phyloP scores from a whole-genome alignment of 2,797 vertebrate species.

The Myotis vivesi region DNA sequence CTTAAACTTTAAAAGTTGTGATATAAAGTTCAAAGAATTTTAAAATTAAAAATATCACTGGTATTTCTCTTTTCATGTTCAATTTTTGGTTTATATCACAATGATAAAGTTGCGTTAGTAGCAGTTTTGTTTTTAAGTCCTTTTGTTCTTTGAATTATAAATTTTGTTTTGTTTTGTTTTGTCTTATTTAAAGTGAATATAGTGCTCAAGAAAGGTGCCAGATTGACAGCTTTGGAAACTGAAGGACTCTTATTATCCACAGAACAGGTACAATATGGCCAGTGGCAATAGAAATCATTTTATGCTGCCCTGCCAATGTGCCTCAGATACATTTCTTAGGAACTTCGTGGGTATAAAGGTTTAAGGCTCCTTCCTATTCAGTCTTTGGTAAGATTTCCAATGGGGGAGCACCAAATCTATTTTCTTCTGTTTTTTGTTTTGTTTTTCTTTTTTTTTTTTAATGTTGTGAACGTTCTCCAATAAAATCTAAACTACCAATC shows the following conservation, averaged over 20 bases:
- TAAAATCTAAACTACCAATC: slow-evolving; percentile 13
- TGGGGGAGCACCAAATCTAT: neutral
- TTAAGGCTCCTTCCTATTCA: neutral
- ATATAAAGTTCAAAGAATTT: slow-evolving; percentile 47
- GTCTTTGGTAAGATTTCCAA: slow-evolving; percentile 59
- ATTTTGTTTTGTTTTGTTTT: slow-evolving; percentile 79
- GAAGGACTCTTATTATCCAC: slow-evolving; percentile 76
- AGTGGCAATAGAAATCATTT: slow-evolving; percentile 70
- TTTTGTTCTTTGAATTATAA: slow-evolving; percentile 77
- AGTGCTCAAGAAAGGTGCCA: slow-evolving; percentile 76
- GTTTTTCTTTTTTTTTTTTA: neutral
- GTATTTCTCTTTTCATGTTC: slow-evolving; percentile 44
- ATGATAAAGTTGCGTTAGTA: slow-evolving; percentile 67
- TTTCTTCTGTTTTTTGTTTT: neutral
- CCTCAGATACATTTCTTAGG: slow-evolving; percentile 61
- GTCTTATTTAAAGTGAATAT: slow-evolving; percentile 80
- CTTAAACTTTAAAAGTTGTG: slow-evolving; percentile 65
- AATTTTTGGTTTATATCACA: slow-evolving; percentile 69
- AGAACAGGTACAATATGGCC: slow-evolving; percentile 74
- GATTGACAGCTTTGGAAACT: slow-evolving; percentile 79
- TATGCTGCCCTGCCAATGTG: slow-evolving; percentile 62
- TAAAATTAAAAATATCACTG: slow-evolving; percentile 41
- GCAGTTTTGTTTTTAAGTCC: slow-evolving; percentile 63
- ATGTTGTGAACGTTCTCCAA: slow-evolving; percentile 29
- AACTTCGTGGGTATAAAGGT: slow-evolving; percentile 6